These are phyloP conservation scores for Rachycentron canadum DNA, from an alignment of 2,797 vertebrate genomes.

Conservation along the genomic window DNA sequence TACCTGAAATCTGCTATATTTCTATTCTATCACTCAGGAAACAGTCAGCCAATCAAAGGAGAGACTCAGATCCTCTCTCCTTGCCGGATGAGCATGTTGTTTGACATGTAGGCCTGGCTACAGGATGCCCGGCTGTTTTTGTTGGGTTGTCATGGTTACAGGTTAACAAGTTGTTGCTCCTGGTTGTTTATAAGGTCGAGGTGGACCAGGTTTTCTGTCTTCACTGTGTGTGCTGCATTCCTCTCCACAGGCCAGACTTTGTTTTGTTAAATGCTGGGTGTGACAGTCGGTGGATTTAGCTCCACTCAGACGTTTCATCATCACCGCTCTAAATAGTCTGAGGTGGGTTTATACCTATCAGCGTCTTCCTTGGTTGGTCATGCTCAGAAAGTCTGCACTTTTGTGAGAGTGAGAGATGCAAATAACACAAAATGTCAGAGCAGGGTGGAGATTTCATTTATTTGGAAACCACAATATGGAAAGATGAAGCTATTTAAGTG, in stretches of 20 bases:
- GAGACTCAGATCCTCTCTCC: too few relatives aligned
- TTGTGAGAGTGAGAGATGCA: too few relatives aligned
- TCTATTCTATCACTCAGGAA: too few relatives aligned
- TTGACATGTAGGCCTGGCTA: not conserved
- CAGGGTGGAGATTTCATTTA: too few relatives aligned
- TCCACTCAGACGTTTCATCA: not conserved
- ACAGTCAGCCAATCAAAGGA: too few relatives aligned
- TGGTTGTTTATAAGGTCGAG: not conserved
- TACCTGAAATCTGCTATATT: too few relatives aligned
- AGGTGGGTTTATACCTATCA: too few relatives aligned
- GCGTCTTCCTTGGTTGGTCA: too few relatives aligned
- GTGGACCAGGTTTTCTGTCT: not conserved
- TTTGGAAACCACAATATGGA: too few relatives aligned
- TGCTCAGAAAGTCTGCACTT: too few relatives aligned
- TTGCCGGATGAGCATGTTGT: not conserved
- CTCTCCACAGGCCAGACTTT: not conserved
- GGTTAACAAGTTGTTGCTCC: constrained; percentile 13
- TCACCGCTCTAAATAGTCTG: not conserved
- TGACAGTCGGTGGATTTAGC: constrained; percentile 14
- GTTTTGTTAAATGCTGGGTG: constrained; percentile 15
- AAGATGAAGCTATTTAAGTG: too few relatives aligned
- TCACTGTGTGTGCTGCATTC: not conserved
- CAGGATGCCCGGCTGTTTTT: constrained; percentile 1
- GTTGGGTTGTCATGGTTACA: constrained; percentile 13
- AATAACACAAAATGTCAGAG: too few relatives aligned